phyloP scores from a whole-genome alignment of 2,888 invertebrate genomes.

The Venusia cambrica region DNA sequence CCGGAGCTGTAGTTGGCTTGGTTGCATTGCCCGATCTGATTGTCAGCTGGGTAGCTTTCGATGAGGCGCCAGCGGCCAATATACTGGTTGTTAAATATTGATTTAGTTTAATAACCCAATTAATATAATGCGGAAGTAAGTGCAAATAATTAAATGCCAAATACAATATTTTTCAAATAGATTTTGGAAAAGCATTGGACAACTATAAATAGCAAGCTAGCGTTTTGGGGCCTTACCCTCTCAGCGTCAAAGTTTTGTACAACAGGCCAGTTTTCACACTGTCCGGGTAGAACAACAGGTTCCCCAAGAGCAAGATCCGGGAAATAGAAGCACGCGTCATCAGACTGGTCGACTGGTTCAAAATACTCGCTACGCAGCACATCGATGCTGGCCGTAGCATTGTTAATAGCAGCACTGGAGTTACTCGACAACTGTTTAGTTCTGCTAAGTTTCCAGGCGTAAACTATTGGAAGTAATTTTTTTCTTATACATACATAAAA shows the following conservation, averaged over 20 bases:
- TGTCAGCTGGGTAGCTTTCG: slow-evolving; percentile 39
- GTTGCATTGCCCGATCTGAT: slow-evolving; percentile 42
- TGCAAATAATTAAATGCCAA: too few relatives aligned
- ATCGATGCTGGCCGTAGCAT: slow-evolving; percentile 36
- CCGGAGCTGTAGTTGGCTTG: slow-evolving; percentile 63
- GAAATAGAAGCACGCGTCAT: slow-evolving; percentile 53
- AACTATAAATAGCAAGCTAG: too few relatives aligned
- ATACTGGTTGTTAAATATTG: too few relatives aligned
- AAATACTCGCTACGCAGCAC: slow-evolving; percentile 49
- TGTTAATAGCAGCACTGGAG: slow-evolving; percentile 38
- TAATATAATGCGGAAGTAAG: too few relatives aligned
- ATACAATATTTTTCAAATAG: too few relatives aligned
- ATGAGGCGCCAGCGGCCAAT: slow-evolving; percentile 42
- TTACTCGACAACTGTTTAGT: slow-evolving; percentile 34
- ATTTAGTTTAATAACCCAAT: too few relatives aligned
- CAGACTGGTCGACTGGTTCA: slow-evolving; percentile 40
- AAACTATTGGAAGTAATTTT: too few relatives aligned
- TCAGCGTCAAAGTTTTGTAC: slow-evolving; percentile 47
- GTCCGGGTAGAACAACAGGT: slow-evolving; percentile 52
- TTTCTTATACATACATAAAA: too few relatives aligned
- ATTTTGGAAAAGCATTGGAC: too few relatives aligned
- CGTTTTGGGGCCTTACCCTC: slow-evolving; percentile 51
- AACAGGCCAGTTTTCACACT: slow-evolving; percentile 51
- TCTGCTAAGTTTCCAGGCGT: slow-evolving; percentile 63
- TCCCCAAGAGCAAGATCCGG: slow-evolving; percentile 41